phyloP scores from a whole-genome alignment of 2,888 invertebrate genomes.

The Trichopria drosophilae region DNA sequence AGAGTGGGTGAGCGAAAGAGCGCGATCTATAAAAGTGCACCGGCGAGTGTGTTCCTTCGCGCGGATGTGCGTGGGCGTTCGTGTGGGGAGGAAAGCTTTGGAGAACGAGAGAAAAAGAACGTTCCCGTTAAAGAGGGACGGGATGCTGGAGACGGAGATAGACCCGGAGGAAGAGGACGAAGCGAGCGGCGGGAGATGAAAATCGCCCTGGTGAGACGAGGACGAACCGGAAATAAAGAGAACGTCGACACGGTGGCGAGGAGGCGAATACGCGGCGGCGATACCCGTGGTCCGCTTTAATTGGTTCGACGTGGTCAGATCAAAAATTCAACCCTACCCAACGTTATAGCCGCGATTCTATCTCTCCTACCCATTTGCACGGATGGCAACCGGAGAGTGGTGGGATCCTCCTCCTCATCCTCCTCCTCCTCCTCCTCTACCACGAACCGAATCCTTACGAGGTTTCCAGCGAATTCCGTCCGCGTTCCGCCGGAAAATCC shows the following conservation, averaged over 20 bases:
- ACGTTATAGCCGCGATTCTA: conserved; percentile 30
- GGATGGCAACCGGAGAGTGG: conserved; percentile 29
- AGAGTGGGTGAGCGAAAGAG: conserved; percentile 32
- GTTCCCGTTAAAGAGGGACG: conserved; percentile 19
- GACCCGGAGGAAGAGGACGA: conserved; percentile 29
- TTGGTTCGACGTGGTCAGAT: conserved; percentile 57
- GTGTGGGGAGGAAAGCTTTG: conserved; percentile 8
- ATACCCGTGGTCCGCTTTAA: conserved; percentile 54
- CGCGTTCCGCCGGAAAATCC: too few species aligned
- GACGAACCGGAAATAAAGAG: conserved; percentile 43
- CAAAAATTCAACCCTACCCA: conserved; percentile 53
- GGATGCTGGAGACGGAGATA: conserved; percentile 28
- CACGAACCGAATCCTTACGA: conserved; percentile 4
- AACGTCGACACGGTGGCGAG: conserved; percentile 44
- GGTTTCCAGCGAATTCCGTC: too few species aligned
- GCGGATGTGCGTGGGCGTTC: too few species aligned
- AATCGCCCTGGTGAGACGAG: conserved; percentile 39
- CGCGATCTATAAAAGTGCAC: too few species aligned
- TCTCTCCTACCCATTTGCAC: conserved; percentile 33
- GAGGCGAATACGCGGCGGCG: conserved; percentile 38
- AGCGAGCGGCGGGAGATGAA: conserved; percentile 36
- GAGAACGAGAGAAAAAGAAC: conserved; percentile 27
- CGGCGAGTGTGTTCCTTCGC: conserved; percentile 14
- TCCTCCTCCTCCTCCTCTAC: conserved; percentile 6
- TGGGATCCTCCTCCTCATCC: conserved; percentile 28